Conservation (phyloP, 2,113 vertebrate genomes). For the Lophius piscatorius region DNA sequence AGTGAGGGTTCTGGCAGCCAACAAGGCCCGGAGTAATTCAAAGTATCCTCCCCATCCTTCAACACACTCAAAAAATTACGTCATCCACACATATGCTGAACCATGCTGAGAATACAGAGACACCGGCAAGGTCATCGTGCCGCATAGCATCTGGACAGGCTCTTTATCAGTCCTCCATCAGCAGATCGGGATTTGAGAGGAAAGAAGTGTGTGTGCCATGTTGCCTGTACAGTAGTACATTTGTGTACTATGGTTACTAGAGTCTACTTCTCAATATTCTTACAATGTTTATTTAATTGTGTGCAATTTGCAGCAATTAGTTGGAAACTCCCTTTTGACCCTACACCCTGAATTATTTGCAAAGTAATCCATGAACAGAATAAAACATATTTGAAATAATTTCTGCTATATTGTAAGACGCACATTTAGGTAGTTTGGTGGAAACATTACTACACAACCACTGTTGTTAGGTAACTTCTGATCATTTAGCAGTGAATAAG, state of each 20-base stretch:
- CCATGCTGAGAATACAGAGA: slow-evolving; percentile 71
- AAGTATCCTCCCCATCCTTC: slow-evolving; percentile 75
- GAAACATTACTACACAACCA: no score
- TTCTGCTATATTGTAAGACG: no score
- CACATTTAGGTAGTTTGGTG: no score
- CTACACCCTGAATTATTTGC: neutral
- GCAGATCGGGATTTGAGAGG: slow-evolving; percentile 54
- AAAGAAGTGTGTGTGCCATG: slow-evolving; percentile 19
- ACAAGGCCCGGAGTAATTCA: slow-evolving; percentile 66
- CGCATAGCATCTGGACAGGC: slow-evolving; percentile 80
- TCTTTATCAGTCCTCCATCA: slow-evolving; percentile 38
- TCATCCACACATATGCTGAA: slow-evolving; percentile 80
- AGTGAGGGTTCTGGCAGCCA: slow-evolving; percentile 74
- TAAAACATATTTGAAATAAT: no score
- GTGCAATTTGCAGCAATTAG: neutral
- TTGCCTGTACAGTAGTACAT: slow-evolving; percentile 27
- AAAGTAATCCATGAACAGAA: neutral
- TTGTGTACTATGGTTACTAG: neutral
- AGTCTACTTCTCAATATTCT: neutral
- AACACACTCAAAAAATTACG: slow-evolving; percentile 69
- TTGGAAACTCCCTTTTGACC: neutral
- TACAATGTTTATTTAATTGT: neutral
- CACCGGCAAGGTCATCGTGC: slow-evolving; percentile 79
- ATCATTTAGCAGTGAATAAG: no score
- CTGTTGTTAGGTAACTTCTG: no score